Base-by-base conservation (phyloP, 37 sponge, comb jelly and placozoan genomes). In the Halisarca cf. caerulea region DNA sequence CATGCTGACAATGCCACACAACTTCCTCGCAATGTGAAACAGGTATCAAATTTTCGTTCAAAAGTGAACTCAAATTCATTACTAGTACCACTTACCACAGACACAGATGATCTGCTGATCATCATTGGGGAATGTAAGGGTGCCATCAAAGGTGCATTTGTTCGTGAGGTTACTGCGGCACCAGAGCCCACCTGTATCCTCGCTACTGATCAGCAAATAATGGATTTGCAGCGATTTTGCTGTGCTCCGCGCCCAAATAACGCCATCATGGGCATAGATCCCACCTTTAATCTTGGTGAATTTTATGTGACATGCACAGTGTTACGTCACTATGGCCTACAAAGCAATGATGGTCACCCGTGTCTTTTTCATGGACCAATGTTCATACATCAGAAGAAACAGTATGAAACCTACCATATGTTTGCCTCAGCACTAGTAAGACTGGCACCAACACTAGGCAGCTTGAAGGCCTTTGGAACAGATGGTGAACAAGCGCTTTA, bases 151-250 rank as follows among this genome's bases (percentile, higher is more conserved):
- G 28, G 23, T 64, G 23, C 25, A 27, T 27, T 64, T 64, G 66
- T 64, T n/a, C 28, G 66, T n/a, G 66, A 64, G 66, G 66, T 64
- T n/a, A 23, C 23, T n/a, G 28, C 66, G 23, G 66, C 66, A 24
- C 66, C 66, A 24, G 66, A 64, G 23, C 66, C 66, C 66, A 64
- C 66, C 66, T 64, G 66, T 27, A 64, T 64, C 23, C 8, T 64
- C 14, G 66, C 66, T 24, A 64, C 66, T 24, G 71, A 69, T 11
- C 71, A 69, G 71, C 71, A 69, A 7, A 32, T 69, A 8, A 3
- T 7, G 7, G 71, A 69, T 7, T 36, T 69, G 37, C 35, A 69
- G 18, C 71, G 37, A 3, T 69, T 69, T 17, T 69, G 71, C 37
- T 34, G 71, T 69, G 37, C 37, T 7, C 71, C 71, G 14, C 66